Percentiles rank a stretch among this genome's conserved stretches.
These are phyloP conservation scores for Kudoa iwatai DNA, from an alignment of 30 jellyfish, hydroid and myxozoan species.

Conservation along the genomic window DNA sequence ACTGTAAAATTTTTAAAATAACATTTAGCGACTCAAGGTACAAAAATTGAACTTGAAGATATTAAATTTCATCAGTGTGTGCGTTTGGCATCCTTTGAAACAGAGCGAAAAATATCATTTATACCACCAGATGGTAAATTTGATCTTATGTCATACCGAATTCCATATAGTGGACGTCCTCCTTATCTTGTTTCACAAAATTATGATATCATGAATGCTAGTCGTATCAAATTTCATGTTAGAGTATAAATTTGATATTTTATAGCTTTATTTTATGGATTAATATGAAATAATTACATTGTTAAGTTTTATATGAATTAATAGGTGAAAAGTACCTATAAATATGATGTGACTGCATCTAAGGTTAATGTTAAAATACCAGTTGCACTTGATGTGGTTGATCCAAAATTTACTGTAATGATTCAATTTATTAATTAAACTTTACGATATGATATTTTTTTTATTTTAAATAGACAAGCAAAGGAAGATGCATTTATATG, in stretches of 20 bases:
- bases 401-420: slow-evolving; percentile 56
- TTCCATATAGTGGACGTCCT: too few species aligned
- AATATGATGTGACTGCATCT: slow-evolving; percentile 63
- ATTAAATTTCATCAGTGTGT: slow-evolving; percentile 87
- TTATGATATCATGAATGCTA: too few species aligned
- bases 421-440: neutral
- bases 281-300: neutral
- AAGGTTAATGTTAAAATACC: slow-evolving; percentile 70
- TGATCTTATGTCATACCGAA: slow-evolving; percentile 72
- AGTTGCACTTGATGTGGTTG: slow-evolving; percentile 73
- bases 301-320: neutral
- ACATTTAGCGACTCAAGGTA: too few species aligned
- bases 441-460: neutral
- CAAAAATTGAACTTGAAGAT: slow-evolving; percentile 77
- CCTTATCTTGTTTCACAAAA: too few species aligned
- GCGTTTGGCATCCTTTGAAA: slow-evolving; percentile 65
- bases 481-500: slow-evolving; percentile 41
- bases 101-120: slow-evolving; percentile 68
- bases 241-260: too few species aligned
- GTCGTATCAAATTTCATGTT: too few species aligned
- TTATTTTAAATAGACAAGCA: slow-evolving; percentile 16
- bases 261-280: neutral
- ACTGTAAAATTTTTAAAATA: too few species aligned
- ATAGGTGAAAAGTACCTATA: slow-evolving; percentile 76
- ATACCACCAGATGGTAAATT: slow-evolving; percentile 96